Evolutionary conservation across 2,797 vertebrate species (phyloP), one percentile per base, ranked within the genome.

Genomic region (Smutsia gigantea): DNA sequence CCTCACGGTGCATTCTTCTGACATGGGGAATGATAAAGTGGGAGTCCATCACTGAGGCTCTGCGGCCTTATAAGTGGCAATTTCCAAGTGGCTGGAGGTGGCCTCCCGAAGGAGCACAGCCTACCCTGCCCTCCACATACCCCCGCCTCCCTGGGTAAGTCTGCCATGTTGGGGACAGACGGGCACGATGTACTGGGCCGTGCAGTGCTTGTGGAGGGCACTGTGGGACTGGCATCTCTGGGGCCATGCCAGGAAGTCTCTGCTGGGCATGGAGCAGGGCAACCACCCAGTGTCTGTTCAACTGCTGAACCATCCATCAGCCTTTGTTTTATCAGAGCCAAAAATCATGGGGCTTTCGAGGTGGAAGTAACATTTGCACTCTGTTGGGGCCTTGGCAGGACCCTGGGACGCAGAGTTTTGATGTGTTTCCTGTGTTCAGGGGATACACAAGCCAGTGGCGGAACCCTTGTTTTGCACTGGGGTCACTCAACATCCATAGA

Each of bases 1-100:
- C 88, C 97, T 98, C 87, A 72, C 95, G 94, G 88, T 98, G 98
- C 98, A 94, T 98, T 98, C 98, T 98, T 98, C 98, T 98, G 97
- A 98, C 97, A 85, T 96, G 98, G 97, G 97, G 97, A 97, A 97
- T 95, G 98, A 98, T 98, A 97, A 98, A 98, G 97, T 96, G 94
- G 95, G 97, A 98, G 96, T 98, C 96, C 87, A 95, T 98, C 97
- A 89, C 96, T 87, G 97, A 96, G 97, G 97, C 95, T 98, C 97
- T 94, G 95, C 91, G 96, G 96, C 96, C 97, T 98, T 93, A 93
- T 92, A 93, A 90, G 97, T 66, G 97, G 96, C 96, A 94, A 93
- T 97, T 95, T 97, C 97, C 96, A 98, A 97, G 96, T 90, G 97
- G 95, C 97, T 96, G 97, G 97, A 98, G 64, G 29, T 77, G n/a